Conservation (phyloP, 2,888 invertebrate genomes). For the Octodonta nipae region DNA sequence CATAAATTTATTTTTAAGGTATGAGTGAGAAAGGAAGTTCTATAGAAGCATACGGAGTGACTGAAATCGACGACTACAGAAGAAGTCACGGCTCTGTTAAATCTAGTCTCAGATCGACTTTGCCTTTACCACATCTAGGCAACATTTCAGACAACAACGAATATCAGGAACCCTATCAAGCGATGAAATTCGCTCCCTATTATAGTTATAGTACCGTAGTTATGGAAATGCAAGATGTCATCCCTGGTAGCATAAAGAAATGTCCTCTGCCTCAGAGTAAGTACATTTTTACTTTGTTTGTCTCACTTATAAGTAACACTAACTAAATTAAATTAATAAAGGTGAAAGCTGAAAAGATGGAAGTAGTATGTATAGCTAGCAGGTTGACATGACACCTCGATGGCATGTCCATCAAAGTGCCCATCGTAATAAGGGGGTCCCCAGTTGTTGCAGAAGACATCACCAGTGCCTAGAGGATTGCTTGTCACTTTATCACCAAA, state of each 20-base stretch:
- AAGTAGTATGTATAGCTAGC: no score
- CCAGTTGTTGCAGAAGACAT: no score
- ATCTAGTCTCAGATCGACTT: slow-evolving; percentile 38
- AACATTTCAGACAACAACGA: slow-evolving; percentile 52
- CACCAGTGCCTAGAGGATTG: no score
- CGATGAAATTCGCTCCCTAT: slow-evolving; percentile 60
- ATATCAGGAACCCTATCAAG: slow-evolving; percentile 70
- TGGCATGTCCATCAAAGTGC: no score
- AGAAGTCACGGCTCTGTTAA: slow-evolving; percentile 39
- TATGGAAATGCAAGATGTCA: slow-evolving; percentile 61
- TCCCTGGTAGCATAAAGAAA: slow-evolving; percentile 37
- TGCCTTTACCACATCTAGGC: slow-evolving; percentile 42
- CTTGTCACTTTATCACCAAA: no score
- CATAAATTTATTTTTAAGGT: slow-evolving; percentile 6
- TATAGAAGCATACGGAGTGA: slow-evolving; percentile 44
- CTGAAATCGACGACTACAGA: slow-evolving; percentile 46
- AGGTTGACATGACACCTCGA: no score
- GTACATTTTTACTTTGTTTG: no score
- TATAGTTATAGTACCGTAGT: slow-evolving; percentile 64
- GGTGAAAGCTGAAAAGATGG: no score
- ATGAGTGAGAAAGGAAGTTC: slow-evolving; percentile 20
- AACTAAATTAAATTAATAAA: no score
- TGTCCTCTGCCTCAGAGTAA: neutral
- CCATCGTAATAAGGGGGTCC: no score
- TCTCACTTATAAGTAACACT: no score